These are phyloP conservation scores for Microcaecilia unicolor DNA, from an alignment of 2,797 vertebrate species.

Conservation along the genomic window DNA sequence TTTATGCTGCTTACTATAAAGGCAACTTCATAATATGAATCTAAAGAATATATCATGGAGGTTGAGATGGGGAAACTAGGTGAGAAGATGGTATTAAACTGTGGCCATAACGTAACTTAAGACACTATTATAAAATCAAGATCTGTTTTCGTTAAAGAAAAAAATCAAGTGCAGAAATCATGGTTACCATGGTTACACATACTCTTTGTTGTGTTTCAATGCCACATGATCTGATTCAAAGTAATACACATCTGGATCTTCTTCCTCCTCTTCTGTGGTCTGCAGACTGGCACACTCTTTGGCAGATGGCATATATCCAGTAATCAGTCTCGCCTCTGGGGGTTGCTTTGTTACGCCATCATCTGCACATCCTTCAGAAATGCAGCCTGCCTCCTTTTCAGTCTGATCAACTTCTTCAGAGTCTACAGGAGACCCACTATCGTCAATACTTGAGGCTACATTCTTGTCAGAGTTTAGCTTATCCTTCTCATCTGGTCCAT, in stretches of 20 bases:
- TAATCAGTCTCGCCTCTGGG: conserved; percentile 45
- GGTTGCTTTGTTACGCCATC: conserved; percentile 48
- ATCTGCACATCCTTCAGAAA: conserved; percentile 40
- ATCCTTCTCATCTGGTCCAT: conserved; percentile 73
- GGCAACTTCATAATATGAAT: too few species aligned
- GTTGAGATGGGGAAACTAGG: too few species aligned
- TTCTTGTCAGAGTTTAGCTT: conserved; percentile 57
- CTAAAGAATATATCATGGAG: too few species aligned
- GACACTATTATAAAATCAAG: too few species aligned
- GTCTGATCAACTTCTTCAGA: conserved; percentile 39
- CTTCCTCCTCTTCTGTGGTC: conserved; percentile 79
- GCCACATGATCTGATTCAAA: conserved; percentile 99
- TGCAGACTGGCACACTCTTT: conserved; percentile 68
- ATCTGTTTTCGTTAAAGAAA: conserved; percentile 1
- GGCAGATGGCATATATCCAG: conserved; percentile 56
- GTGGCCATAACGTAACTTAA: too few species aligned
- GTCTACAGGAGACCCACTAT: conserved; percentile 44
- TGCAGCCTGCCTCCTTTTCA: conserved; percentile 40
- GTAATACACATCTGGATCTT: conserved; percentile 97
- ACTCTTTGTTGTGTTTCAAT: conserved; percentile 99
- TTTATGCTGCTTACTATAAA: too few species aligned
- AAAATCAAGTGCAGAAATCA: conserved; percentile 63
- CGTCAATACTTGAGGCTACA: conserved; percentile 38
- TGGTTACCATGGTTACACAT: conserved; percentile 79
- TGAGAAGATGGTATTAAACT: too few species aligned